phyloP scores from a whole-genome alignment of 2,113 vertebrate genomes.

The Salminus brasiliensis region DNA sequence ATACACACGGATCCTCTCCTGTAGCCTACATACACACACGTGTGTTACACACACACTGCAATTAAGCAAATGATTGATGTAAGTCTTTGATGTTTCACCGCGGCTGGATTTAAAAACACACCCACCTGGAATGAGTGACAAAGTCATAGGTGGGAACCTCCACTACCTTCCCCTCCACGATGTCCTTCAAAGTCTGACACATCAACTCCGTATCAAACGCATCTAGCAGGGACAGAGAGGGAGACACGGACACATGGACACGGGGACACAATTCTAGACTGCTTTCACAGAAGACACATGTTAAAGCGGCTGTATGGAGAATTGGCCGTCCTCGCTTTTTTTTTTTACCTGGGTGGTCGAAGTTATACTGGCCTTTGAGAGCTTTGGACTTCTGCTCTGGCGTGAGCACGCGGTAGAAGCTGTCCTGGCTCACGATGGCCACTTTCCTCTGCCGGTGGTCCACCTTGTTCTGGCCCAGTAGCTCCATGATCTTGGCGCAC shows the following conservation, averaged over 20 bases:
- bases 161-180: slow-evolving; percentile 87
- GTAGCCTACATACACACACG: slow-evolving; percentile 73
- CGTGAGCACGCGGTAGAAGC: slow-evolving; percentile 92
- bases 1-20: slow-evolving; percentile 87
- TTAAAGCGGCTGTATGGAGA: too few species aligned
- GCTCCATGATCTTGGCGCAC: slow-evolving; percentile 98
- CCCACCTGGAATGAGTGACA: slow-evolving; percentile 91
- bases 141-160: slow-evolving; percentile 95
- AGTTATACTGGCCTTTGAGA: slow-evolving; percentile 95
- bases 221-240: slow-evolving; percentile 76
- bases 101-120: background rate
- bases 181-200: slow-evolving; percentile 88
- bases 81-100: too few species aligned
- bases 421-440: slow-evolving; percentile 92
- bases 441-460: slow-evolving; percentile 92
- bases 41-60: slow-evolving; percentile 32
- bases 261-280: too few species aligned
- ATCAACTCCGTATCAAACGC: slow-evolving; percentile 96
- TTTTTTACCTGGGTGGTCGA: slow-evolving; percentile 97
- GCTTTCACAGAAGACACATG: too few species aligned
- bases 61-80: background rate
- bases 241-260: background rate
- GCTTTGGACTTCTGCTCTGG: slow-evolving; percentile 91
- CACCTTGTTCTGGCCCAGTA: slow-evolving; percentile 94
- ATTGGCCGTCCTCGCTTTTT: too few species aligned